Conservation (phyloP, 2,113 vertebrate genomes). For the Tenebrosternarchus preto region DNA sequence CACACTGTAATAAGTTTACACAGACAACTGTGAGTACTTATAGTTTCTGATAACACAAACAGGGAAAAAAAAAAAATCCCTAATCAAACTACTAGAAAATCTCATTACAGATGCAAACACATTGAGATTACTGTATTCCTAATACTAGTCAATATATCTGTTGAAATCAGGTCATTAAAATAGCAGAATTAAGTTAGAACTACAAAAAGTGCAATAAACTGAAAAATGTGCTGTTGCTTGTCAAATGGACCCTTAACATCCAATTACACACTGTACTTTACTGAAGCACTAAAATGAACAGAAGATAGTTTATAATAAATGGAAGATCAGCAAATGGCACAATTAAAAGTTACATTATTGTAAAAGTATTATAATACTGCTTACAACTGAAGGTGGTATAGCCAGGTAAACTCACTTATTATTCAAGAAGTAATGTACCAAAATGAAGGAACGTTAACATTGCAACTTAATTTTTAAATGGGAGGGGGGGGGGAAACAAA, state of each 20-base stretch:
- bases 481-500: not conserved
- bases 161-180: not conserved
- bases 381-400: not conserved
- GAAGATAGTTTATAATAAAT: not conserved
- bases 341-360: not conserved
- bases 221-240: conserved; percentile 4
- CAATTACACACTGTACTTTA: not conserved
- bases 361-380: not conserved
- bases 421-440: conserved; percentile 8
- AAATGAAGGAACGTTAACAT: not conserved
- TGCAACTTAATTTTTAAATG: not conserved
- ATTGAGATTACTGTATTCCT: not conserved
- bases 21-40: not conserved
- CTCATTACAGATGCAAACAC: not conserved
- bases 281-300: not conserved
- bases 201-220: conserved; percentile 1
- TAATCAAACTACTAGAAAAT: not conserved
- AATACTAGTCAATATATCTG: not conserved
- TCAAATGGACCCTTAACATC: not conserved
- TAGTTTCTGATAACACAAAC: not conserved
- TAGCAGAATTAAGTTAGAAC: not conserved
- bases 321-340: not conserved
- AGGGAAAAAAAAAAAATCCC: not conserved
- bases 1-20: not conserved
- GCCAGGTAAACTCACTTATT: not conserved